Conservation (phyloP, 2,888 invertebrate genomes). For the Epinotia ramella region DNA sequence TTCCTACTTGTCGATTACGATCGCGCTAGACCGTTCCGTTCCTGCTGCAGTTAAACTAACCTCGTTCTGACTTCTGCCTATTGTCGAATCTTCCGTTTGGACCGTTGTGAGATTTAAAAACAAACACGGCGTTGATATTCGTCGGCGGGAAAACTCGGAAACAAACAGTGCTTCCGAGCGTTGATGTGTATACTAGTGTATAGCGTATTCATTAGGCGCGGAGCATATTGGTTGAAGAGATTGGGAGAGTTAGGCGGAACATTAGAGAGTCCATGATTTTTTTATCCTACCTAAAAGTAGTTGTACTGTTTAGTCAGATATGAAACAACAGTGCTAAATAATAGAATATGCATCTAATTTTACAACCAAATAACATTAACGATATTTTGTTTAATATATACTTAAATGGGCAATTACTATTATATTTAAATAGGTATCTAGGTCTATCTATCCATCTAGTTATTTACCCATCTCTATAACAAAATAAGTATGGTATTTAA, state of each 20-base stretch:
- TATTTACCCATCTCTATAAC: background rate
- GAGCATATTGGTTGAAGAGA: background rate
- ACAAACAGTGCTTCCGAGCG: background rate
- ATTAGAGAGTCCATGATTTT: background rate
- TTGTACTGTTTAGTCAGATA: too few species aligned
- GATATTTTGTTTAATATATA: too few species aligned
- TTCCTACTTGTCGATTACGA: slow-evolving; percentile 33
- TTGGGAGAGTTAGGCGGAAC: background rate
- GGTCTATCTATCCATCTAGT: too few species aligned
- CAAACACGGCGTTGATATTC: background rate
- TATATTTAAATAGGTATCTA: background rate
- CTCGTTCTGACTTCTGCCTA: slow-evolving; percentile 25
- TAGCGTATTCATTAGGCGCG: background rate
- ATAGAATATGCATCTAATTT: too few species aligned
- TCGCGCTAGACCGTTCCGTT: slow-evolving; percentile 26
- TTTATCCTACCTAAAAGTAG: background rate
- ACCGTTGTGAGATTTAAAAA: slow-evolving; percentile 2
- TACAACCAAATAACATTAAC: too few species aligned
- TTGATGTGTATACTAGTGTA: background rate
- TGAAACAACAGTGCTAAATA: too few species aligned
- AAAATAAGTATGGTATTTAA: background rate
- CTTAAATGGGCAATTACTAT: background rate
- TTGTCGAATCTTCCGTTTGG: slow-evolving; percentile 26
- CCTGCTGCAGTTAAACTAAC: slow-evolving; percentile 35
- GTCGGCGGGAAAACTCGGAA: slow-evolving; percentile 4